Evolutionary conservation across 92 coral and sea anemone species (phyloP).

Genomic region (Parazoanthus swiftii): DNA sequence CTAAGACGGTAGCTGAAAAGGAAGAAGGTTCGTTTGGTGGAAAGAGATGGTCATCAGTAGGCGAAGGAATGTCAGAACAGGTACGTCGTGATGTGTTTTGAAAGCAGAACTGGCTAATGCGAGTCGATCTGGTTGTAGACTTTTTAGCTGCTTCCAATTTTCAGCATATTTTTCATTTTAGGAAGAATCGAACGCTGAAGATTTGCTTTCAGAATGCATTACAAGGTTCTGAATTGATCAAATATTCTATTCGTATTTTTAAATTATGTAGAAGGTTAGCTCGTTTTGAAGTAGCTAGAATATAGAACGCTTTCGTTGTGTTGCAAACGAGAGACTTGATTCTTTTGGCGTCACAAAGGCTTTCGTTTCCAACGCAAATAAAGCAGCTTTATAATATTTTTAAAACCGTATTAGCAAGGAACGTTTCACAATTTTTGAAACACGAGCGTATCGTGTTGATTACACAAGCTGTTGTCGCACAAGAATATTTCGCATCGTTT

Average conservation of each 20-base stretch:
- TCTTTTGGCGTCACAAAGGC: constrained; percentile 34
- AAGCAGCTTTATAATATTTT: not conserved
- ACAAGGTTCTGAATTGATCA: not conserved
- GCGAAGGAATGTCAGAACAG: constrained; percentile 89
- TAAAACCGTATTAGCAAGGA: not conserved
- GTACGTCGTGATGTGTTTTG: constrained; percentile 50
- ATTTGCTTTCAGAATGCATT: constrained; percentile 34
- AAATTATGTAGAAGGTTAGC: not conserved
- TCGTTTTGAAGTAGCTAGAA: not conserved
- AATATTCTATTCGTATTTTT: constrained; percentile 7
- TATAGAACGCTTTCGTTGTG: not conserved
- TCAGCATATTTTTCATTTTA: constrained; percentile 6
- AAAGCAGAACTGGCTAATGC: constrained; percentile 2
- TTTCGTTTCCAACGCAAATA: not conserved
- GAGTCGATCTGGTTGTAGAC: constrained; percentile 7
- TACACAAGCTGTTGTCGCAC: not conserved
- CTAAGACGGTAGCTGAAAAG: constrained; percentile 94
- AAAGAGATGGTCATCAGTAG: constrained; percentile 89
- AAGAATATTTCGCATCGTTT: not conserved
- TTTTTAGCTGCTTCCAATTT: constrained; percentile 39
- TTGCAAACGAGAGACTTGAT: not conserved
- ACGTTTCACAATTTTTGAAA: not conserved
- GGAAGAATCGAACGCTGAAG: constrained; percentile 3
- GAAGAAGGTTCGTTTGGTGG: constrained; percentile 92
- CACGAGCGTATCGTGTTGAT: not conserved